phyloP scores from a whole-genome alignment of 2,888 invertebrate species.

The Listrodromus nycthemerus region DNA sequence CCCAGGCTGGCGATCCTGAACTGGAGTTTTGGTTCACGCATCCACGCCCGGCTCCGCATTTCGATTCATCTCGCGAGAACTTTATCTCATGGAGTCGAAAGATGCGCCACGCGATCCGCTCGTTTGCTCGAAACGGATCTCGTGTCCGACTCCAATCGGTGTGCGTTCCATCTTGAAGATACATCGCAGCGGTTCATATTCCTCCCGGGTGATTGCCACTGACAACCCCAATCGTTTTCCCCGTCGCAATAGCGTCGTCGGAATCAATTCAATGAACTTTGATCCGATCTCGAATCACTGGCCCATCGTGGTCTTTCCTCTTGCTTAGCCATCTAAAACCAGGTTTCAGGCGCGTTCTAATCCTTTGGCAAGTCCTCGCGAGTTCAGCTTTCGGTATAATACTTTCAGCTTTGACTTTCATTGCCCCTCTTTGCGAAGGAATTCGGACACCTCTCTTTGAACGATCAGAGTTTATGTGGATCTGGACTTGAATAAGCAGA shows the following conservation, averaged over 20 bases:
- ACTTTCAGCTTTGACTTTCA: no score
- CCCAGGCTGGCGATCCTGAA: constrained; percentile 38
- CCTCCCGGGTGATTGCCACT: constrained; percentile 12
- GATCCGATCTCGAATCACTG: not conserved
- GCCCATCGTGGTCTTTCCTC: not conserved
- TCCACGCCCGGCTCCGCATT: constrained; percentile 37
- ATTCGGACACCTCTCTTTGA: no score
- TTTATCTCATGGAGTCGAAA: constrained; percentile 65
- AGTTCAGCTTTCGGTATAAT: no score
- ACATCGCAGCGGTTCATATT: not conserved
- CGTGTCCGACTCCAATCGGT: constrained; percentile 1
- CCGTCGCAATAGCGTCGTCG: not conserved
- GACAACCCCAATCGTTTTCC: not conserved
- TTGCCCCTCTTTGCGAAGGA: no score
- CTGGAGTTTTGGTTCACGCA: constrained; percentile 61
- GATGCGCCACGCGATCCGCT: constrained; percentile 73
- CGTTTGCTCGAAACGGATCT: constrained; percentile 64
- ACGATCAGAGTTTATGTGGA: no score
- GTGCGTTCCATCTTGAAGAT: constrained; percentile 1
- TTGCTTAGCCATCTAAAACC: not conserved
- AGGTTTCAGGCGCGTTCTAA: no score
- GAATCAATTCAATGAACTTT: not conserved
- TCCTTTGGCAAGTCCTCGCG: no score
- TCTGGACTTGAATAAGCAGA: no score
- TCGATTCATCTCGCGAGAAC: constrained; percentile 22